A percentile compares a stretch with the other conserved stretches of the same genome.
Conservation (phyloP, 2,797 vertebrate genomes). For the Platyrinchus mystaceus region DNA sequence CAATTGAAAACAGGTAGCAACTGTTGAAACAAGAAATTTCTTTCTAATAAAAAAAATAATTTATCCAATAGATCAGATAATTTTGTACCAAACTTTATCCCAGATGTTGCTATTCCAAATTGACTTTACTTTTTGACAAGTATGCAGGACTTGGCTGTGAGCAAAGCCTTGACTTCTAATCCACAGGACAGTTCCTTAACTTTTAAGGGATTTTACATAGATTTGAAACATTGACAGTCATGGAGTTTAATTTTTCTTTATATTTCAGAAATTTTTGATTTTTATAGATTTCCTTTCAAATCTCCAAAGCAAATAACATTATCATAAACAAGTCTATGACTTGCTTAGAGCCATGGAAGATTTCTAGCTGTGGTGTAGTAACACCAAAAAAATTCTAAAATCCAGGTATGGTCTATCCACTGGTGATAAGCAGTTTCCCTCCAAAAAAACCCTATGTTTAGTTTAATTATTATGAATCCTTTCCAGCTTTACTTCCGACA, state of each 20-base stretch:
- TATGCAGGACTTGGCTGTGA: background rate
- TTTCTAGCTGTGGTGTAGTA: background rate
- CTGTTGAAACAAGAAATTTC: background rate
- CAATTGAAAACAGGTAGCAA: background rate
- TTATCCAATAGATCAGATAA: slow-evolving; percentile 5
- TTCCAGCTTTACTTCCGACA: background rate
- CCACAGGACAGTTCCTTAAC: background rate
- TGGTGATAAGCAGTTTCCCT: background rate
- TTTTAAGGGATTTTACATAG: background rate
- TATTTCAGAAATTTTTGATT: rapidly evolving
- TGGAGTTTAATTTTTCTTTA: background rate
- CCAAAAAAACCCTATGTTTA: background rate
- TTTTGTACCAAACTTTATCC: background rate
- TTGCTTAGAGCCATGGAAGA: background rate
- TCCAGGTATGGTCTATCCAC: background rate
- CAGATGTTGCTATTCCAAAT: background rate
- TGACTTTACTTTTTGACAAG: background rate
- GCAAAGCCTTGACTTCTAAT: background rate
- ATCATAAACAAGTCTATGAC: background rate
- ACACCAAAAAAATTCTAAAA: background rate
- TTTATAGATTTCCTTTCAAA: background rate
- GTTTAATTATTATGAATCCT: background rate
- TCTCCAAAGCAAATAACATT: background rate
- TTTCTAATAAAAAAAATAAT: slow-evolving; percentile 25
- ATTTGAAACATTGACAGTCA: background rate